A percentile compares a stretch with the other conserved stretches of the same genome.
These are phyloP conservation scores for Conchocele bisecta DNA, from an alignment of 2,888 invertebrate species.

Conservation along the genomic window DNA sequence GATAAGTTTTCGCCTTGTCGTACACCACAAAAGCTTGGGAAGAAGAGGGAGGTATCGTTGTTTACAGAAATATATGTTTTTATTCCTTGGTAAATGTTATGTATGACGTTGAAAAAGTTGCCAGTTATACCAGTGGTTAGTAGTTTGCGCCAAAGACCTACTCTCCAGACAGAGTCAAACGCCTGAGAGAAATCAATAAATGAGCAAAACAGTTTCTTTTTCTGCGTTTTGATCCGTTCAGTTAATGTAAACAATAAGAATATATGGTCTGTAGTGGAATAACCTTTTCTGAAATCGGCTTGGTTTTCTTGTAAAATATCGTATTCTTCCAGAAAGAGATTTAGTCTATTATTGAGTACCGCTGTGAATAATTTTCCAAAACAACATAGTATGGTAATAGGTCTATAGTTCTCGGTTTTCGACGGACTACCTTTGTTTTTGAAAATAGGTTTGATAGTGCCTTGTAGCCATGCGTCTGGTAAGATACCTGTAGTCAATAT, in stretches of 20 bases:
- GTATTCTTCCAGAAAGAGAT: constrained; percentile 8
- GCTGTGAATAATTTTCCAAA: constrained; percentile 40
- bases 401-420: constrained; percentile 22
- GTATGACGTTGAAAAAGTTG: constrained; percentile 25
- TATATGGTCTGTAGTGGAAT: constrained; percentile 30
- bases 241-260: constrained; percentile 17
- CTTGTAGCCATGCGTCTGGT: constrained; percentile 19
- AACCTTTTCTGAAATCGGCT: constrained; percentile 26
- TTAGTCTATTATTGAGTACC: constrained; percentile 27
- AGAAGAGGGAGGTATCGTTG: constrained; percentile 1
- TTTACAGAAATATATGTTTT: constrained; percentile 19
- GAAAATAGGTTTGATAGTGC: constrained; percentile 19
- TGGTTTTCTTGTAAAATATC: constrained; percentile 24
- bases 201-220: constrained; percentile 21
- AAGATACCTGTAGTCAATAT: constrained; percentile 17
- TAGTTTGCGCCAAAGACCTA: constrained; percentile 26
- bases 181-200: constrained; percentile 23
- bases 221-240: constrained; percentile 13
- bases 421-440: constrained; percentile 25
- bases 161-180: constrained; percentile 30
- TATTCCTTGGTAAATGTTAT: constrained; percentile 31
- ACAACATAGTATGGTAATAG: constrained; percentile 33
- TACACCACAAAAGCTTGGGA: constrained; percentile 9
- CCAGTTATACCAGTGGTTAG: constrained; percentile 16
- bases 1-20: constrained; percentile 29